Evolutionary conservation across 2,113 vertebrate species (phyloP).

Genomic region (Ivindomyrus marchei): DNA sequence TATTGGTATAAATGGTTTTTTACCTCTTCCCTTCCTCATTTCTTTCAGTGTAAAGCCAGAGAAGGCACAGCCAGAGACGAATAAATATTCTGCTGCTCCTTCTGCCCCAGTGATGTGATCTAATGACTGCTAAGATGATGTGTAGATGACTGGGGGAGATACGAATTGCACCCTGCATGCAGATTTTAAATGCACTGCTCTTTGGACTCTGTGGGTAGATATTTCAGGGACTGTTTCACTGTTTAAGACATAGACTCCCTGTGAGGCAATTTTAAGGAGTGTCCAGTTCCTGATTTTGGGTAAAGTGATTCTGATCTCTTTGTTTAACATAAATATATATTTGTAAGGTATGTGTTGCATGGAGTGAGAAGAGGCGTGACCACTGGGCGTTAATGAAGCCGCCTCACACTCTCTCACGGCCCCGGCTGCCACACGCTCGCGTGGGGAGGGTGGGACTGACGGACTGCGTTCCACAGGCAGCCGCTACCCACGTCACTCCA

Average conservation of each 20-base stretch:
- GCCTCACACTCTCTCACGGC: not conserved
- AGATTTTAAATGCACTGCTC: not conserved
- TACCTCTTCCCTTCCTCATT: not conserved
- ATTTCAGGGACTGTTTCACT: not conserved
- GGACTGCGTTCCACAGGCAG: not conserved
- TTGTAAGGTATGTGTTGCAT: not conserved
- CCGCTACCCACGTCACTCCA: not conserved
- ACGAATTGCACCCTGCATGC: constrained; percentile 13
- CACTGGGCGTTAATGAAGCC: not conserved
- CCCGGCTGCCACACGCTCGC: no score
- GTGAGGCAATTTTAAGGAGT: not conserved
- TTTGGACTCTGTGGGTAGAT: constrained; percentile 7
- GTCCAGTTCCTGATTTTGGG: not conserved
- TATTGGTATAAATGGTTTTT: constrained; percentile 25
- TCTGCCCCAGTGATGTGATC: constrained; percentile 19
- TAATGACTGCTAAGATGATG: constrained; percentile 19
- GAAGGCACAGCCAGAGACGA: constrained; percentile 8
- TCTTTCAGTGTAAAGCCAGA: constrained; percentile 18
- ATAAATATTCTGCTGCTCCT: constrained; percentile 20
- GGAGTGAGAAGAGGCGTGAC: not conserved
- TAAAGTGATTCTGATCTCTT: not conserved
- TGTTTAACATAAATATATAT: not conserved
- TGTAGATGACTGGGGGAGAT: constrained; percentile 18
- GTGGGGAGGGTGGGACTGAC: not conserved
- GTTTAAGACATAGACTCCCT: not conserved